Evolutionary conservation across 2,888 invertebrate species (phyloP), one percentile per base, ranked within the genome.

Genomic region (Spisula subtruncata): DNA sequence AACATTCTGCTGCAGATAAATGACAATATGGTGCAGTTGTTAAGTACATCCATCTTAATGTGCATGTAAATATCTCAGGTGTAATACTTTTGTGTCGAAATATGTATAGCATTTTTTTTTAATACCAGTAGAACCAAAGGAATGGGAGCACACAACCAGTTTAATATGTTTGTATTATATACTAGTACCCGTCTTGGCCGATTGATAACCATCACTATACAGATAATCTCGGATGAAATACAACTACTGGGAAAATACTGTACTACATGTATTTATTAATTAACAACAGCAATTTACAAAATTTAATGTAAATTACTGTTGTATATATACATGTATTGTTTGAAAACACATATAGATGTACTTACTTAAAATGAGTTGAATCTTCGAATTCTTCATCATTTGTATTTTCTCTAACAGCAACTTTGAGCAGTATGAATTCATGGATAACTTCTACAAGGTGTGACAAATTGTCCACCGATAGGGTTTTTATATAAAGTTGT

Each of bases 351-450:
- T 60, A n/a, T 4, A 8, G 4, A 41, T 25, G 2, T 41, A 41
- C 54, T n/a, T 54, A 85, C 85, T 80, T 80, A 29, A 80, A 56
- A 56, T 85, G 32, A 12, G 56, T 41, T 16, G 80, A 80, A 51
- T 75, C 84, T 18, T 51, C 6, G n/a, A 35, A 80, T n/a, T 85
- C 79, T n/a, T 85, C 79, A 56, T 86, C 86, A 54, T 60, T 66
- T 16, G 60, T 56, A 56, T 86, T 90, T 51, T 87, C 81, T 29
- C 75, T 71, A 1, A 89, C 87, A 18, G 92, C 87, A 32, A 93
- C 88, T 20, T 48, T 46, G 32, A 93, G 90, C 18, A 92, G 54
- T 41, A 93, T 89, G 80, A 80, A 93, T 80, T 93, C 93, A 89
- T 92, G 91, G 18, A 92, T 88, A 8, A 89, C 60, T 32, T 92